Evolutionary conservation across 2,797 vertebrate species (phyloP).

Genomic region (Malurus leucopterus): DNA sequence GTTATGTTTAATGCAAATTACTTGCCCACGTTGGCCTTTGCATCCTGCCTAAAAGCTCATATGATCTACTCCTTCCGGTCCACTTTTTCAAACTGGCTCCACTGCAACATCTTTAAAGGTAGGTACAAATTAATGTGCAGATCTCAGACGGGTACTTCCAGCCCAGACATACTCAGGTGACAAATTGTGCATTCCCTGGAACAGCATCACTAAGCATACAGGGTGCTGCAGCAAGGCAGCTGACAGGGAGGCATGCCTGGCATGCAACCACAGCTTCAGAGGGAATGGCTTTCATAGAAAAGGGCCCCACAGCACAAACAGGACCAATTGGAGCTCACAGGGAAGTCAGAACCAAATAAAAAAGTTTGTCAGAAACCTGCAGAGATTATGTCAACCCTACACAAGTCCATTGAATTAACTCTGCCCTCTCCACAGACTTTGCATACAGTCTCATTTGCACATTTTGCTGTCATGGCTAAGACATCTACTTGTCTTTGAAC

Average conservation of each 20-base stretch:
- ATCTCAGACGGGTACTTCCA: neutral
- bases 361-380: neutral
- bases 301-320: neutral
- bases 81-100: neutral
- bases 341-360: neutral
- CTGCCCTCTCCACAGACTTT: neutral
- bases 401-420: neutral
- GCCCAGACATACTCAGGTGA: neutral
- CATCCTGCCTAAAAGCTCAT: neutral
- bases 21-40: neutral
- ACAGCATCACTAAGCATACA: accelerated
- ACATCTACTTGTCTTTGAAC: neutral
- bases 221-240: neutral
- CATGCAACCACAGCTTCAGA: neutral
- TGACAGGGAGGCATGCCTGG: neutral
- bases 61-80: neutral
- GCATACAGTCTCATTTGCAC: neutral
- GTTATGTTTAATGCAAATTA: neutral
- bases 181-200: neutral
- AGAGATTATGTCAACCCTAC: neutral
- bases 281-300: neutral
- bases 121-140: neutral
- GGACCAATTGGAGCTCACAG: neutral
- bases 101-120: neutral
- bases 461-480: neutral